Percentiles rank a stretch among this genome's conserved stretches.
Evolutionary conservation across 2,888 invertebrate species (phyloP).

Genomic region (Pachymerium ferrugineum): DNA sequence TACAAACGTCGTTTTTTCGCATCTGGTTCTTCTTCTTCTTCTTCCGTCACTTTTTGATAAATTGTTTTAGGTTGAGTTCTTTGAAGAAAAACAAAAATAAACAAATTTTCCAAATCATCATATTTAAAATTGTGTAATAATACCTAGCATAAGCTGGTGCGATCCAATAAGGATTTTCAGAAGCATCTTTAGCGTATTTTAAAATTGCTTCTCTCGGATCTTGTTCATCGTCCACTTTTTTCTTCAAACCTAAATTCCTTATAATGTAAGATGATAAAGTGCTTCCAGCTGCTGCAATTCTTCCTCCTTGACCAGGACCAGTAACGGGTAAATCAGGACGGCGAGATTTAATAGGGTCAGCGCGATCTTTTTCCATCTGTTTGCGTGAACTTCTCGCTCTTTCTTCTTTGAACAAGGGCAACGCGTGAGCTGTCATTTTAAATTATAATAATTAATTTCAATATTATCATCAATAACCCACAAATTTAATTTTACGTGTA

Average conservation of each 20-base stretch:
- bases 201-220: conserved; percentile 93
- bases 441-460: conserved; percentile 1
- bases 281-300: conserved; percentile 89
- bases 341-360: conserved; percentile 55
- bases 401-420: conserved; percentile 91
- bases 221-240: conserved; percentile 78
- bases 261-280: conserved; percentile 95
- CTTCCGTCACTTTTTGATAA: conserved; percentile 54
- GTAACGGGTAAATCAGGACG: conserved; percentile 54
- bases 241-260: conserved; percentile 86
- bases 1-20: conserved; percentile 40
- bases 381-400: conserved; percentile 81
- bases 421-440: conserved; percentile 65
- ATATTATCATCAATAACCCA: not conserved
- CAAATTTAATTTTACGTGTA: conserved; percentile 57
- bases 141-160: conserved; percentile 67
- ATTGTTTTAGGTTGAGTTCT: conserved; percentile 78
- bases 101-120: conserved; percentile 6
- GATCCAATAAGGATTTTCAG: conserved; percentile 94
- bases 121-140: not conserved
- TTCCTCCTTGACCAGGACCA: conserved; percentile 65
- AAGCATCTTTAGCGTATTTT: conserved; percentile 90
- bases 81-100: conserved; percentile 35
- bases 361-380: conserved; percentile 81
- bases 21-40: conserved; percentile 44